Evolutionary conservation across 30 jellyfish, hydroid and myxozoan genomes (phyloP), one percentile per base, ranked within the genome.

Genomic region (Chrysaora quinquecirrha): DNA sequence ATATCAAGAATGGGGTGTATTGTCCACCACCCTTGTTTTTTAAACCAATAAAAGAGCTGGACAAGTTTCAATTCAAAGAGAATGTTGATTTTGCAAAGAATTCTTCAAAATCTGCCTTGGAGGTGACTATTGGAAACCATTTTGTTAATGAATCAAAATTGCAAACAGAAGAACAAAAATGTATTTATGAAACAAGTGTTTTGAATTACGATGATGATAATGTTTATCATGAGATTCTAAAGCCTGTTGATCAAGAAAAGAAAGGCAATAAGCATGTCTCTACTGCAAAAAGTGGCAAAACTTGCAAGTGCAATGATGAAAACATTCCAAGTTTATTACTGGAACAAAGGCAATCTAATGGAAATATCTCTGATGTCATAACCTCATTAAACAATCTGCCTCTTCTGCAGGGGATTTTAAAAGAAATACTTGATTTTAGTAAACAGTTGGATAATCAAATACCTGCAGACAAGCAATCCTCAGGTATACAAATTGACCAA

Each of bases 11-110:
- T 3, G 83, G 83, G 27, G 31, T 62, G 1, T 80, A 14, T 35
- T 80, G 64, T 48, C 90, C 90, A 4, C 90, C 90, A 30, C 90
- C 90, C 1, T 48, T 78, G 64, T 43, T 78, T 30, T 78, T 61
- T 47, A 78, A 19, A 3, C 58, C 71, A 6, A 24, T 21, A 61
- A 18, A 32, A 50, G 1, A 29, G 14, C 19, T 24, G 1, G 63
- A 31, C n/a, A 35, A 1, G 28, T 24, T 18, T 24, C 24, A 28
- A 66, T 28, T 11, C 1, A 46, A 66, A 31, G 1, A 4, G 25
- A 2, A 2, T 4, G 78, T 0, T 30, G 28, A 3, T 28, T 18
- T 0, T 66, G 58, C 2, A 2, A 22, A 12, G 61, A 28, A 27
- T 7, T 4, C 24, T 25, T 31, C 61, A 18, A 66, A 28, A 60